Evolutionary conservation across 2,888 invertebrate species (phyloP), one percentile per base, ranked within the genome.

Genomic region (Ectropis crepuscularia): DNA sequence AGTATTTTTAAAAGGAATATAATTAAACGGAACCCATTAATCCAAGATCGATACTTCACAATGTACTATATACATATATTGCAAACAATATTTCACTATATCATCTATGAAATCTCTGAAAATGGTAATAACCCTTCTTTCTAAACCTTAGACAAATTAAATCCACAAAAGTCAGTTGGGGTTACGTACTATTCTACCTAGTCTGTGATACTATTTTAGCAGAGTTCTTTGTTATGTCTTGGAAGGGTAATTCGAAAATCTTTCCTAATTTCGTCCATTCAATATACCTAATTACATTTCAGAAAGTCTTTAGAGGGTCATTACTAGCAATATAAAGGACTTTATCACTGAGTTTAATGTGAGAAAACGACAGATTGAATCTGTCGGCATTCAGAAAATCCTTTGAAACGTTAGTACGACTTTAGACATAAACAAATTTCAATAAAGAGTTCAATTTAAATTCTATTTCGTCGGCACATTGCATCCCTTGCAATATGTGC

Each of bases 391-490:
- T 65, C 53, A 37, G 54, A 42, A 69, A 68, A 72, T 68, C 70
- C 66, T 59, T 55, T 66, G 65, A 71, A 59, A 54, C 49, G 42
- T 51, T 64, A 47, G 63, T 57, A 55, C 53, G 60, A 60, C 51
- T 62, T 50, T 63, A 65, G 60, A 63, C 53, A 69, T 63, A 69
- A 60, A 67, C 65, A 64, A 57, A 54, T 57, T 69, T 69, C 68
- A 69, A 68, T 70, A 68, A 57, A 65, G 53, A 63, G 57, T 68
- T 67, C 67, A 57, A 68, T 70, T 72, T 65, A 57, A 59, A 57
- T 64, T 61, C 55, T 57, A 65, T 71, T 69, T 67, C 58, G 63
- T 64, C 58, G 61, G 47, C 53, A 49, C 60, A 67, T 57, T 63
- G 68, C 68, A 68, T 53, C 53, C 45, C 62, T 65, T 70, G 63